Evolutionary conservation across 1,140 invertebrate species (phyloP), one percentile per base, ranked within the genome.

Genomic region (Aphelenchoides avenae): DNA sequence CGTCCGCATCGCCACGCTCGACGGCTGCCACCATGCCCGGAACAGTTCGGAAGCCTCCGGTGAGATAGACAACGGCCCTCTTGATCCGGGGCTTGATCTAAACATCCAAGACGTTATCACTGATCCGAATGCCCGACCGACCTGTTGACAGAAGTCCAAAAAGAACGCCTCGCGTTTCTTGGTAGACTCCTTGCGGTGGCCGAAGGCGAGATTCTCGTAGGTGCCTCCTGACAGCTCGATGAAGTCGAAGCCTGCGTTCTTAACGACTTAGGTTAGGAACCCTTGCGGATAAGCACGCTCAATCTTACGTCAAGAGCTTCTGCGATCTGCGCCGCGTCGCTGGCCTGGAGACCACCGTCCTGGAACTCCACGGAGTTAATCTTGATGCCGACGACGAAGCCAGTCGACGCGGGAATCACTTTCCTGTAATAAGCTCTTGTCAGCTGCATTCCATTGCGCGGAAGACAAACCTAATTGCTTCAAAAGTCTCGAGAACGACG

Each of bases 401-500:
- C 37, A 39, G 55, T 58, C 3, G 4, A 5, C 0, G 56, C 37
- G 6, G 56, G 56, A n/a, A 58, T 30, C 29, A 48, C 34, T 15
- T 13, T 24, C 40, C 61, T 18, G 27, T 68, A 60, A n/a, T 54
- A 20, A 59, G 48, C 44, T 51, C 60, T 60, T 61, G 43, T 24
- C 15, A 53, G 48, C 48, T n/a, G 22, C n/a, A 56, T 6, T 52
- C 44, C 2, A 26, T 53, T 26, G 5, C 15, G 7, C 9, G 26
- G 27, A 15, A 29, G 7, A 22, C 36, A 24, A 22, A 64, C 31
- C 63, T 22, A 30, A 70, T 71, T n/a, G 63, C 68, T 18, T 62
- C 46, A 44, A 51, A 67, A 44, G 68, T 56, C 51, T 70, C 68
- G 4, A 71, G 20, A 26, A 70, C 33, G 29, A 67, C 57, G 22